A percentile compares a stretch with the other conserved stretches of the same genome.
Evolutionary conservation across 2,888 invertebrate genomes (phyloP).

Genomic region (Aphodius sticticus): DNA sequence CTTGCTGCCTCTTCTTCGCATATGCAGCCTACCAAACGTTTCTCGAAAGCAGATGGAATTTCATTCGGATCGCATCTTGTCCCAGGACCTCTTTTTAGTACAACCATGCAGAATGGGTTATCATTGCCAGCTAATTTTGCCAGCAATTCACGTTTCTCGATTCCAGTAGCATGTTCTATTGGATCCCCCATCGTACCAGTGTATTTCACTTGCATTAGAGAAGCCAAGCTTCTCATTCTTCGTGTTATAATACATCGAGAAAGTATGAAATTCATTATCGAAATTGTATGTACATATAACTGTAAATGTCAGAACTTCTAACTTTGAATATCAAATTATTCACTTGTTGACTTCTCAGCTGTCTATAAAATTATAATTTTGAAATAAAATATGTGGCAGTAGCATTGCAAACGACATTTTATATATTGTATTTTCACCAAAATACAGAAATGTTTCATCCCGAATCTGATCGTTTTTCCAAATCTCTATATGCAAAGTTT

Average conservation of each 20-base stretch:
- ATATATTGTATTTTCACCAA: too few relatives aligned
- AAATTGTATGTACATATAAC: not conserved
- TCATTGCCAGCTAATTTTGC: slow-evolving; percentile 84
- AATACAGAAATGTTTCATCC: too few relatives aligned
- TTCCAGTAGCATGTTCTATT: slow-evolving; percentile 86
- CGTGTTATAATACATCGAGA: not conserved
- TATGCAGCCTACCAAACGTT: slow-evolving; percentile 88
- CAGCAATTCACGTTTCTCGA: slow-evolving; percentile 84
- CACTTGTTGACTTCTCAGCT: not conserved
- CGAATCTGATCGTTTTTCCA: too few relatives aligned
- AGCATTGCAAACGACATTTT: too few relatives aligned
- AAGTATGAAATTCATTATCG: not conserved
- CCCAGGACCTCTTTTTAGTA: slow-evolving; percentile 74
- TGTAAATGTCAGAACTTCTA: not conserved
- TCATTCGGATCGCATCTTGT: slow-evolving; percentile 83
- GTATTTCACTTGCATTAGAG: not conserved
- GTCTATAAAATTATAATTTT: not conserved
- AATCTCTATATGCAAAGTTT: too few relatives aligned
- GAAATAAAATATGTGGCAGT: too few relatives aligned
- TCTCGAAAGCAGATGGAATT: slow-evolving; percentile 84
- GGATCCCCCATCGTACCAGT: slow-evolving; percentile 74
- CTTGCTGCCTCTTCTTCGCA: slow-evolving; percentile 89
- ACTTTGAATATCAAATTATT: not conserved
- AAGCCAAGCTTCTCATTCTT: not conserved
- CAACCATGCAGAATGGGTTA: slow-evolving; percentile 81